Percentiles rank a stretch among this genome's conserved stretches.
These are phyloP conservation scores for Drosophila pseudotalamancana DNA, from an alignment of 2,888 invertebrate species.

Conservation along the genomic window DNA sequence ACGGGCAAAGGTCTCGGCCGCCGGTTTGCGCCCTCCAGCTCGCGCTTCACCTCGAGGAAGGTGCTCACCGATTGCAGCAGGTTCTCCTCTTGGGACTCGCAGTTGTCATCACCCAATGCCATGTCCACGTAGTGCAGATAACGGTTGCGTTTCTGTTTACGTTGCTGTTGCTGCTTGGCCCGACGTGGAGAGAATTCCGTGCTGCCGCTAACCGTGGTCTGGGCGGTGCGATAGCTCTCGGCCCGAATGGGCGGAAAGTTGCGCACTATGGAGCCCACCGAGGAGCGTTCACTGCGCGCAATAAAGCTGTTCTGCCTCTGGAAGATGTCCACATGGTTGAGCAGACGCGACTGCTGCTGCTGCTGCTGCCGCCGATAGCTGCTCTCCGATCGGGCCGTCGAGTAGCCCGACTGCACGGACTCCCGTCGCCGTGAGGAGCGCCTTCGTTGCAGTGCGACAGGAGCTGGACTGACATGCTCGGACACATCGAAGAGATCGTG, in stretches of 20 bases:
- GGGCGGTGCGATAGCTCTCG: slow-evolving; percentile 61
- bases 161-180: slow-evolving; percentile 25
- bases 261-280: slow-evolving; percentile 81
- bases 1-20: slow-evolving; percentile 47
- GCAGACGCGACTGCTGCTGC: slow-evolving; percentile 50
- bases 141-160: slow-evolving; percentile 60
- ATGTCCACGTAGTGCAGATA: slow-evolving; percentile 82
- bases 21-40: slow-evolving; percentile 69
- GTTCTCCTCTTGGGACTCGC: slow-evolving; percentile 80
- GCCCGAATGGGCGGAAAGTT: slow-evolving; percentile 80
- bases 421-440: slow-evolving; percentile 60
- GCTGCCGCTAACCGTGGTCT: slow-evolving; percentile 43
- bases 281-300: slow-evolving; percentile 81
- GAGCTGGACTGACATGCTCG: slow-evolving; percentile 22
- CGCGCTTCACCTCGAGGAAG: slow-evolving; percentile 82
- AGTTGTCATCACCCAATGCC: slow-evolving; percentile 76
- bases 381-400: slow-evolving; percentile 73
- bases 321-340: slow-evolving; percentile 77
- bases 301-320: slow-evolving; percentile 81
- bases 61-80: slow-evolving; percentile 80
- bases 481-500: slow-evolving; percentile 77
- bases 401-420: slow-evolving; percentile 68
- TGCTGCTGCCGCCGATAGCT: slow-evolving; percentile 57
- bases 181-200: slow-evolving; percentile 46
- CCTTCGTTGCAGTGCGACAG: slow-evolving; percentile 22